Percentiles rank a stretch among this genome's conserved stretches.
phyloP scores from a whole-genome alignment of 2,113 vertebrate species.

The Sturnus vulgaris region DNA sequence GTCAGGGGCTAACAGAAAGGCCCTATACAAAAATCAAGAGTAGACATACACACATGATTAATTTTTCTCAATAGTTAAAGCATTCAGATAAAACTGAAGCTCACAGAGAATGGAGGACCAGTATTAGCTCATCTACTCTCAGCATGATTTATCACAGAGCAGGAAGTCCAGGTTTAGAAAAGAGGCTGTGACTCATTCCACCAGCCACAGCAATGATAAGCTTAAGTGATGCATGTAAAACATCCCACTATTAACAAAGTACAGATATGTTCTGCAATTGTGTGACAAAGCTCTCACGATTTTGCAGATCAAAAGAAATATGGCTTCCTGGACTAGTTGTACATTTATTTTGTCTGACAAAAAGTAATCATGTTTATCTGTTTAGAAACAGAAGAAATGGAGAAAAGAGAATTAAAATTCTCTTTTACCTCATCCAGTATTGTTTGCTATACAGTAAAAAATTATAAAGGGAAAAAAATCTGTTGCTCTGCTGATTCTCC shows the following conservation, averaged over 20 bases:
- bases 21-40: neutral
- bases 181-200: neutral
- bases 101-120: neutral
- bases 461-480: neutral
- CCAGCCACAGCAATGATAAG: neutral
- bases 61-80: neutral
- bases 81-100: neutral
- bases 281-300: neutral
- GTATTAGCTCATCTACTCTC: neutral
- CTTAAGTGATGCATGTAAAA: neutral
- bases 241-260: neutral
- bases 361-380: neutral
- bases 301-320: neutral
- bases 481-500: neutral
- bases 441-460: neutral
- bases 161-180: neutral
- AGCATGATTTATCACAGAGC: neutral
- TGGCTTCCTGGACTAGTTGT: neutral
- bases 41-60: neutral
- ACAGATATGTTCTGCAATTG: neutral
- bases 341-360: neutral
- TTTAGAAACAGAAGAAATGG: neutral
- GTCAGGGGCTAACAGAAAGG: neutral
- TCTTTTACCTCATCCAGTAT: neutral
- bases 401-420: neutral